These are phyloP conservation scores for Pycnonotus jocosus DNA, from an alignment of 2,113 vertebrate genomes.

Conservation along the genomic window DNA sequence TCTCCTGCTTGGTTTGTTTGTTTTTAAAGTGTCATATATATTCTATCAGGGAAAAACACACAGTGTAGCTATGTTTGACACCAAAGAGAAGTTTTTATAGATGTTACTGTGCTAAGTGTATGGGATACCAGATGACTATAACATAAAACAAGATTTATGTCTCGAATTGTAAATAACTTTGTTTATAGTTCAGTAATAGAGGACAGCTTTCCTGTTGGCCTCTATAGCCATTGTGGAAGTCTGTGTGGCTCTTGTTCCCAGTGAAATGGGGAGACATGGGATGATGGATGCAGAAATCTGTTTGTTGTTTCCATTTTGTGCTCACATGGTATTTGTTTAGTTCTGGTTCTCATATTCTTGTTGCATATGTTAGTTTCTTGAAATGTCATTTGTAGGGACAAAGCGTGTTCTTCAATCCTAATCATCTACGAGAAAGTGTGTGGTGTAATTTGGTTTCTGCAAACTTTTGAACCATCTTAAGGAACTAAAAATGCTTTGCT, in stretches of 20 bases:
- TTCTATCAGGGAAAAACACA: not conserved
- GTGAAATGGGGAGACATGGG: not conserved
- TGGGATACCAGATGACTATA: not conserved
- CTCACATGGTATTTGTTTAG: not conserved
- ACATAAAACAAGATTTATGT: not conserved
- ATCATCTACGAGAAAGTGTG: not conserved
- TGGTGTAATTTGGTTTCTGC: not conserved
- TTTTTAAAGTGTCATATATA: not conserved
- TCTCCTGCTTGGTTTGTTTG: not conserved
- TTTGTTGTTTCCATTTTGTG: not conserved
- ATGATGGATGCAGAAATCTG: not conserved
- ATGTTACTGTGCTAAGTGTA: not conserved
- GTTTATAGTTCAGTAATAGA: not conserved
- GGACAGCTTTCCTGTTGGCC: not conserved
- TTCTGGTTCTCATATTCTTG: not conserved
- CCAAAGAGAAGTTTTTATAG: not conserved
- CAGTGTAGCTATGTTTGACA: not conserved
- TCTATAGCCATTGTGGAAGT: rapidly evolving
- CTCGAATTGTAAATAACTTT: not conserved
- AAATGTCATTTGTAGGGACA: not conserved
- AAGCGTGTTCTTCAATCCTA: not conserved
- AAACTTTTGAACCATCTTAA: not conserved
- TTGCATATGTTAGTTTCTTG: not conserved
- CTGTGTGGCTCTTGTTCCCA: not conserved
- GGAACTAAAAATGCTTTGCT: not conserved